Evolutionary conservation across 2,113 vertebrate species (phyloP).

Genomic region (Erinaceus europaeus): DNA sequence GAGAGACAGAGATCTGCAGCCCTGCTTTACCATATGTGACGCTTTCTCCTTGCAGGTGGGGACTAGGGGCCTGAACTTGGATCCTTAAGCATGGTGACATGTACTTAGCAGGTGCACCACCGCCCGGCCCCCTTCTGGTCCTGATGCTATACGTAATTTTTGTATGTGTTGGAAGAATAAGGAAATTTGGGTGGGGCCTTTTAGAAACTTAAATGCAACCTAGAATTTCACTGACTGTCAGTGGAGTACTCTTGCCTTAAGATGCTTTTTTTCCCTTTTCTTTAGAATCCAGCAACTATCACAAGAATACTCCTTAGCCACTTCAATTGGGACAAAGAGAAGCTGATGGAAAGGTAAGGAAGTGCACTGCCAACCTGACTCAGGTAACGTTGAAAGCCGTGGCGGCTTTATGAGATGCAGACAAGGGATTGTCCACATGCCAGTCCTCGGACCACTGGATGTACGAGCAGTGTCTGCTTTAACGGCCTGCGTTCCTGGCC

Average conservation of each 20-base stretch:
- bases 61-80: too few species aligned
- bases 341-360: slow-evolving; percentile 98
- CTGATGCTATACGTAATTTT: too few species aligned
- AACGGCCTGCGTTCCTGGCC: not conserved
- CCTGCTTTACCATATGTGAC: too few species aligned
- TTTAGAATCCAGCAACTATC: slow-evolving; percentile 98
- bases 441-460: not conserved
- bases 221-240: slow-evolving; percentile 36
- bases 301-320: slow-evolving; percentile 99
- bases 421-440: not conserved
- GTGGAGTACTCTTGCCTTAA: slow-evolving; percentile 52
- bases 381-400: not conserved
- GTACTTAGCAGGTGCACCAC: too few species aligned
- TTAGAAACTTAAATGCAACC: slow-evolving; percentile 27
- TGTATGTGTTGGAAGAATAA: not conserved
- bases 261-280: slow-evolving; percentile 60
- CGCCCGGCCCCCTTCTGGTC: too few species aligned
- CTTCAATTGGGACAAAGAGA: slow-evolving; percentile 99
- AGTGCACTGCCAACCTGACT: slow-evolving; percentile 34
- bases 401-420: slow-evolving; percentile 22
- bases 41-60: too few species aligned
- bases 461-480: not conserved
- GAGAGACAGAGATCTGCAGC: too few species aligned
- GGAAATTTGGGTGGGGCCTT: not conserved
- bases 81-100: too few species aligned